Percentiles rank a stretch among this genome's conserved stretches.
Conservation (phyloP, 2,888 invertebrate genomes). For the Argynnis bischoffii region DNA sequence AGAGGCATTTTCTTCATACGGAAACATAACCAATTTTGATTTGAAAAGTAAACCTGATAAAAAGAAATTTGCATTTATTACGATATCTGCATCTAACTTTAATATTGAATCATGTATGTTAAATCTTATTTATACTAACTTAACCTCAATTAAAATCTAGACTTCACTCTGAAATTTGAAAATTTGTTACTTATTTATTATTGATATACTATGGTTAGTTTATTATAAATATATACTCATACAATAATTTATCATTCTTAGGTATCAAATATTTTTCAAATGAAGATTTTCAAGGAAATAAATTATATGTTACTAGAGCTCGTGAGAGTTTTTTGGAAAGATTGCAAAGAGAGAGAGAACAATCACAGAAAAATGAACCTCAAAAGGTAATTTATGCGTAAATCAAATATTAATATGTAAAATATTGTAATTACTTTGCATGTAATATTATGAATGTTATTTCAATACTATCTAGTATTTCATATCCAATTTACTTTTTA, state of each 20-base stretch:
- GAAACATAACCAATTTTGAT: constrained; percentile 77
- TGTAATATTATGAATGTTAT: no score
- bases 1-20: constrained; percentile 74
- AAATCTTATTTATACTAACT: background rate
- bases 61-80: constrained; percentile 85
- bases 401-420: background rate
- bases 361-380: constrained; percentile 57
- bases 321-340: constrained; percentile 87
- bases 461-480: no score
- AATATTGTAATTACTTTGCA: background rate
- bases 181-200: background rate
- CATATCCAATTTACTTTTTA: background rate
- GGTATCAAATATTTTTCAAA: constrained; percentile 79
- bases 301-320: constrained; percentile 84
- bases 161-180: background rate
- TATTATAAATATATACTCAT: constrained; percentile 10
- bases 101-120: constrained; percentile 80
- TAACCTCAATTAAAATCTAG: background rate
- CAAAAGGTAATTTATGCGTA: constrained; percentile 48
- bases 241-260: constrained; percentile 42
- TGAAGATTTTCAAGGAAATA: constrained; percentile 79
- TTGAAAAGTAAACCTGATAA: constrained; percentile 78
- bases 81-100: constrained; percentile 74
- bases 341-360: constrained; percentile 84
- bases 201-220: constrained; percentile 22